Percentiles rank a stretch among this genome's conserved stretches.
Conservation (phyloP, 1,140 invertebrate species). For the Drosophila sproati region DNA sequence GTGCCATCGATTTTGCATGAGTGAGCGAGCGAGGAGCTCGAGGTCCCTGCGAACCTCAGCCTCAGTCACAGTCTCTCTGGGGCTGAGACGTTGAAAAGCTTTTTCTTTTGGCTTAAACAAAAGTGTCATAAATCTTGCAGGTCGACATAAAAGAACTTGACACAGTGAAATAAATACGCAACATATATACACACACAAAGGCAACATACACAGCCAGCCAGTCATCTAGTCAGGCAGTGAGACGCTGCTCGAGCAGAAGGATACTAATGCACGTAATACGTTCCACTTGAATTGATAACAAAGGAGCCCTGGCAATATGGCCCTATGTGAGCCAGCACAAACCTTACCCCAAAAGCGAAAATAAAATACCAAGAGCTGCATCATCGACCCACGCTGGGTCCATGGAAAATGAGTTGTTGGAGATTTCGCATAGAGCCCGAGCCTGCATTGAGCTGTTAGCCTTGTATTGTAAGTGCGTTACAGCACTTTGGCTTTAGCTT, state of each 20-base stretch:
- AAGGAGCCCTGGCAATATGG: slow-evolving; percentile 40
- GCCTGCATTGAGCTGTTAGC: slow-evolving; percentile 4
- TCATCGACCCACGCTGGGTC: slow-evolving; percentile 32
- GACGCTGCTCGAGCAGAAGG: slow-evolving; percentile 43
- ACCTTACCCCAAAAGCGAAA: not conserved
- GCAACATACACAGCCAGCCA: slow-evolving; percentile 30
- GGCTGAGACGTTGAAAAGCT: slow-evolving; percentile 53
- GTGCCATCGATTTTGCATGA: slow-evolving; percentile 75
- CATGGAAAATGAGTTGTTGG: slow-evolving; percentile 39
- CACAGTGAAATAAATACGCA: slow-evolving; percentile 70
- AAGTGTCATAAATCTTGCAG: slow-evolving; percentile 81
- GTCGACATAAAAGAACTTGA: slow-evolving; percentile 68
- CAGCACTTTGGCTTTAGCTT: slow-evolving; percentile 11
- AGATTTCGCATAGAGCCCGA: slow-evolving; percentile 4
- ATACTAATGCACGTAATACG: slow-evolving; percentile 81
- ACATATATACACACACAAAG: slow-evolving; percentile 11
- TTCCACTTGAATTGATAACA: slow-evolving; percentile 74
- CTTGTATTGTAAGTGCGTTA: slow-evolving; percentile 42
- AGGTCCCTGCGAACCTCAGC: not conserved
- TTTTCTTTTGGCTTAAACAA: slow-evolving; percentile 67
- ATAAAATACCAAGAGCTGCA: not conserved
- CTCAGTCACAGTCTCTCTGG: not conserved
- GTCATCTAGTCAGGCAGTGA: not conserved
- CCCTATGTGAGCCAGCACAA: slow-evolving; percentile 40
- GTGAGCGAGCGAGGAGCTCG: slow-evolving; percentile 30